Evolutionary conservation across 2,888 invertebrate species (phyloP).

Genomic region (Ophioninae sp.): DNA sequence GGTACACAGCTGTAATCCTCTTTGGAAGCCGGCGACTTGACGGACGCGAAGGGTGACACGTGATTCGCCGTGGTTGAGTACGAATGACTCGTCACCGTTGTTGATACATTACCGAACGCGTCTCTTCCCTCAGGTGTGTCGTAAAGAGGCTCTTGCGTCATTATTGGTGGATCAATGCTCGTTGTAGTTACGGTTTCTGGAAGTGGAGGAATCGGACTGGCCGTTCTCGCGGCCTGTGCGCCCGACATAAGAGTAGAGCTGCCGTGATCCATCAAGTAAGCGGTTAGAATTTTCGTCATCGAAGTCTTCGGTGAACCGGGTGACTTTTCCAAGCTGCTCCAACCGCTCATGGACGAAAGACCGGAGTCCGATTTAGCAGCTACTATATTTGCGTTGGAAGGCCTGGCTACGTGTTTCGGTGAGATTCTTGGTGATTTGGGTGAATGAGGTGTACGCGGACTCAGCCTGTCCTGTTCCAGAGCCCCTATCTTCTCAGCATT

Average conservation of each 20-base stretch:
- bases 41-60: slow-evolving; percentile 82
- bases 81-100: slow-evolving; percentile 66
- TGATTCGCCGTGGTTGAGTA: slow-evolving; percentile 80
- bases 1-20: slow-evolving; percentile 83
- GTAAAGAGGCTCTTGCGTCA: slow-evolving; percentile 77
- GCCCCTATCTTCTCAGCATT: slow-evolving; percentile 77
- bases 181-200: slow-evolving; percentile 69
- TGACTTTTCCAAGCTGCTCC: slow-evolving; percentile 92
- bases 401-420: slow-evolving; percentile 86
- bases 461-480: slow-evolving; percentile 83
- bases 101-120: slow-evolving; percentile 70
- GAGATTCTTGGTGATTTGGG: slow-evolving; percentile 89
- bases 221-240: slow-evolving; percentile 69
- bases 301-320: slow-evolving; percentile 90
- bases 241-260: slow-evolving; percentile 69
- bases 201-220: slow-evolving; percentile 75
- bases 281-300: slow-evolving; percentile 78
- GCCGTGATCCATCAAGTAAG: slow-evolving; percentile 76
- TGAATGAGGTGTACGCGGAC: slow-evolving; percentile 85
- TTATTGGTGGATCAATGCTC: slow-evolving; percentile 56
- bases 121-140: slow-evolving; percentile 78
- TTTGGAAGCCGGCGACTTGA: slow-evolving; percentile 82
- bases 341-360: slow-evolving; percentile 92
- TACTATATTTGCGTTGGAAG: slow-evolving; percentile 84
- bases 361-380: slow-evolving; percentile 93